Conservation (phyloP, 2,113 vertebrate genomes). For the Tympanuchus pallidicinctus region DNA sequence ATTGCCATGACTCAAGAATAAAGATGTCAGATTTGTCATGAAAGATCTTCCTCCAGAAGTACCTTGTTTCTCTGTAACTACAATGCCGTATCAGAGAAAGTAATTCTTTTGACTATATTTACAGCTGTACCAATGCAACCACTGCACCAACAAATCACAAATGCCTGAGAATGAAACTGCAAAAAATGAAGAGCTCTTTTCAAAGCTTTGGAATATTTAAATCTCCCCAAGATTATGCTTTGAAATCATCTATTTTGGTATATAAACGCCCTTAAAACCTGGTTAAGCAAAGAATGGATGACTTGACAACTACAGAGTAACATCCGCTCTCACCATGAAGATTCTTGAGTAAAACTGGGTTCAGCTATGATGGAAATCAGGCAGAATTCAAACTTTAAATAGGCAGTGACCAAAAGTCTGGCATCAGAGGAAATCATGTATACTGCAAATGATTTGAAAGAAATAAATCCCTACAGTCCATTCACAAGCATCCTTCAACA, state of each 20-base stretch:
- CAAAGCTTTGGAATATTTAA: background rate
- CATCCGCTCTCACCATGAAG: background rate
- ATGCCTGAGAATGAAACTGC: background rate
- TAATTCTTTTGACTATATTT: conserved; percentile 29
- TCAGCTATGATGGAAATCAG: background rate
- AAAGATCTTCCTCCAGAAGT: background rate
- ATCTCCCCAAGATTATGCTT: background rate
- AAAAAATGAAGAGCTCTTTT: background rate
- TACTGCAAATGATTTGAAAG: background rate
- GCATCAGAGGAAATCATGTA: background rate
- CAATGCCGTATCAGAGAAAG: background rate
- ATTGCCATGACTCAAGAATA: background rate
- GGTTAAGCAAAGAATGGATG: background rate
- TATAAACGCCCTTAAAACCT: background rate
- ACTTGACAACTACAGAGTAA: background rate
- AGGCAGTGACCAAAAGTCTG: background rate
- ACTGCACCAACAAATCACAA: background rate
- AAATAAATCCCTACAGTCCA: rapidly evolving
- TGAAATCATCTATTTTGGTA: background rate
- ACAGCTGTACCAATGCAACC: background rate
- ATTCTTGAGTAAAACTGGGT: background rate
- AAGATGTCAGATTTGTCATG: background rate
- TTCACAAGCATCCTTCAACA: background rate
- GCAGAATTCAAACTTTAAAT: background rate
- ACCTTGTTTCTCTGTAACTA: background rate